Conservation (phyloP, 1,140 invertebrate species). For the Orchesella cincta region DNA sequence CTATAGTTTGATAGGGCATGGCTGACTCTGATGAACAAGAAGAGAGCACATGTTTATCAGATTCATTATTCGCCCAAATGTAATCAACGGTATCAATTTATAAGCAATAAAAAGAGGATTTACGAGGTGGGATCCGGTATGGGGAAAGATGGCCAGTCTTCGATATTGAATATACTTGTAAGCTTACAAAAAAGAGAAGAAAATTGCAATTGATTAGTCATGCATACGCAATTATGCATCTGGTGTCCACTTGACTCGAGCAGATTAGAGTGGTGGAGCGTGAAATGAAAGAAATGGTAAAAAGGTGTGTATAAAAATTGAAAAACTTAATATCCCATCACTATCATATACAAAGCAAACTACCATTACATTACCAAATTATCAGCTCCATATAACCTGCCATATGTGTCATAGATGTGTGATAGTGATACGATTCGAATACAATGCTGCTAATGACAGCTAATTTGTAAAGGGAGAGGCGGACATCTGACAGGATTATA, state of each 20-base stretch:
- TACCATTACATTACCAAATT: neutral
- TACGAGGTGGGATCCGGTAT: no score
- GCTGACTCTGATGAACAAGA: no score
- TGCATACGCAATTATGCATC: neutral
- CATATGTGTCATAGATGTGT: neutral
- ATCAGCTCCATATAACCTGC: neutral
- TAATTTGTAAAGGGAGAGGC: neutral
- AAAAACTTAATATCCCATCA: neutral
- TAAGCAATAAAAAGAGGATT: no score
- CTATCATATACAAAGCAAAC: neutral
- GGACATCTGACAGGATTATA: neutral
- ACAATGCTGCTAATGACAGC: neutral
- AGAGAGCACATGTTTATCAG: no score
- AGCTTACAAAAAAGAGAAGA: neutral
- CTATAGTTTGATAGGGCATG: no score
- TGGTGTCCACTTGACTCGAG: neutral
- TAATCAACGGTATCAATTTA: no score
- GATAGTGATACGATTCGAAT: neutral
- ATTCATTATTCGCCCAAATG: no score
- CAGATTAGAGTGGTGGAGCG: neutral
- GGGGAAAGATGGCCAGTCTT: no score
- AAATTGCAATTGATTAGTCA: slow-evolving; percentile 3
- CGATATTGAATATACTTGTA: neutral
- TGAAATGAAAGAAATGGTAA: neutral
- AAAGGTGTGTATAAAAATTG: neutral